These are phyloP conservation scores for Tiliacea citrago DNA, from an alignment of 2,888 invertebrate genomes.

Conservation along the genomic window DNA sequence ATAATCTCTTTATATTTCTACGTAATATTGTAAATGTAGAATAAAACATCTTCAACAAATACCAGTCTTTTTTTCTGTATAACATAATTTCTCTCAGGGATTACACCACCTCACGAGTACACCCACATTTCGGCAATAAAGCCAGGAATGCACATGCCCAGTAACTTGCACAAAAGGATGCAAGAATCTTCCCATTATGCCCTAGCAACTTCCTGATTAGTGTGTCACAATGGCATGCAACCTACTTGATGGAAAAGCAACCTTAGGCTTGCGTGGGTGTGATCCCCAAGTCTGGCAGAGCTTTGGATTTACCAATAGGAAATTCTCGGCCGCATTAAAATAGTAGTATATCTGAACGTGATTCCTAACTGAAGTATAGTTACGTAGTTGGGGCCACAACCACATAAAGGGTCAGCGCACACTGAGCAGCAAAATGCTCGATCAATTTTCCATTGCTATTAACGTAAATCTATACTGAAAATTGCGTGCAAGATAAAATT, in stretches of 20 bases:
- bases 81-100: too few relatives aligned
- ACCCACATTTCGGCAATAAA: background rate
- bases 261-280: too few relatives aligned
- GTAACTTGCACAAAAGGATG: background rate
- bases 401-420: background rate
- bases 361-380: background rate
- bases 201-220: too few relatives aligned
- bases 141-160: background rate
- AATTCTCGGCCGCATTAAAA: background rate
- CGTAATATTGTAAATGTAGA: slow-evolving; percentile 68
- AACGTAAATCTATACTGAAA: background rate
- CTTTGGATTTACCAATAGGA: background rate
- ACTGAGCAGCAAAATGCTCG: background rate
- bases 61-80: background rate
- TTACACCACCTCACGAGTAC: too few relatives aligned
- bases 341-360: background rate
- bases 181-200: too few relatives aligned
- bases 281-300: background rate
- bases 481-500: background rate
- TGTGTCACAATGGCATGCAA: too few relatives aligned
- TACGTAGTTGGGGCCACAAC: background rate
- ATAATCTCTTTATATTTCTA: slow-evolving; percentile 67
- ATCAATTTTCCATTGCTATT: background rate
- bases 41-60: slow-evolving; percentile 64
- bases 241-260: too few relatives aligned